phyloP scores from a whole-genome alignment of 2,888 invertebrate species.

The Macrophya annulata region DNA sequence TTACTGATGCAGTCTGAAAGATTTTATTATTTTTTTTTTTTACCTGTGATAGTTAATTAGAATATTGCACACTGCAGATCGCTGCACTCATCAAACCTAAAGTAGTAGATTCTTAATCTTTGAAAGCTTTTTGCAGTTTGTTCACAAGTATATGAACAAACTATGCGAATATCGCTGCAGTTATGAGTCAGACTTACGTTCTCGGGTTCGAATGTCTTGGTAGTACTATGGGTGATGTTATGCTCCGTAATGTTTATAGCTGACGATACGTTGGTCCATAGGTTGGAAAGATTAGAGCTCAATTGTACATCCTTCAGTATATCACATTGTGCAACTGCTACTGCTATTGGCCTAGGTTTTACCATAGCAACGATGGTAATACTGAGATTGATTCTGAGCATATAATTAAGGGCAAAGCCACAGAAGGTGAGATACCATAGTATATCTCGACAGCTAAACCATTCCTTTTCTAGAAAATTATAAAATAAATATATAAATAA shows the following conservation, averaged over 20 bases:
- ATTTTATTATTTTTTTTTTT: background rate
- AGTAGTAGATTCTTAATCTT: background rate
- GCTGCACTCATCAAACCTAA: background rate
- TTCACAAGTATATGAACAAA: too few relatives aligned
- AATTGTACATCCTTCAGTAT: conserved; percentile 62
- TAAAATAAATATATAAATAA: background rate
- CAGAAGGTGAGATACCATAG: conserved; percentile 85
- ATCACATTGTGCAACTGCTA: conserved; percentile 69
- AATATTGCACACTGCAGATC: background rate
- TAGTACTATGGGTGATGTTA: background rate
- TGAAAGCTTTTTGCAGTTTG: background rate
- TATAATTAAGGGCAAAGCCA: conserved; percentile 87
- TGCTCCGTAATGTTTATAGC: conserved; percentile 43
- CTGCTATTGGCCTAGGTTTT: conserved; percentile 66
- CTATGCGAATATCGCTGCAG: conserved; percentile 38
- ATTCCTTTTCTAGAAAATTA: conserved; percentile 65
- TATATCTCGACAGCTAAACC: conserved; percentile 78
- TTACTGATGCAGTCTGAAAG: conserved; percentile 2
- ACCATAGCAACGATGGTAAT: conserved; percentile 87
- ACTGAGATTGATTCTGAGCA: conserved; percentile 86
- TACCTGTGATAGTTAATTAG: background rate
- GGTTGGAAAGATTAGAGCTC: conserved; percentile 37
- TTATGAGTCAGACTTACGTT: conserved; percentile 51
- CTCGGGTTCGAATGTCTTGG: conserved; percentile 16
- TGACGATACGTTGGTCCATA: conserved; percentile 50